A percentile compares a stretch with the other conserved stretches of the same genome.
Evolutionary conservation across 2,888 invertebrate species (phyloP).

Genomic region (Resseliella maxima): DNA sequence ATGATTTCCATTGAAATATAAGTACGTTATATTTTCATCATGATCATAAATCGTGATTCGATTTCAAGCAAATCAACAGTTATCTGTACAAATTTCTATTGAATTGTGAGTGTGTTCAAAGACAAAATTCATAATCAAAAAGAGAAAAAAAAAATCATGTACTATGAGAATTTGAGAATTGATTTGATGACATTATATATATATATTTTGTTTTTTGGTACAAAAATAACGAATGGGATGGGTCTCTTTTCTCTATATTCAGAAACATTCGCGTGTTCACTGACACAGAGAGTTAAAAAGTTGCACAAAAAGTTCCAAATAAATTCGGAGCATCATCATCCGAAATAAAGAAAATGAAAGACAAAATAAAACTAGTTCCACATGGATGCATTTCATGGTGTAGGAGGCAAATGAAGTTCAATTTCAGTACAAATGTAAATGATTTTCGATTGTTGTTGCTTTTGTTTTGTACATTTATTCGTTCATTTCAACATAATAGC

Average conservation of each 20-base stretch:
- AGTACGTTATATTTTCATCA: not conserved
- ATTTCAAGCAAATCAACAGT: slow-evolving; percentile 49
- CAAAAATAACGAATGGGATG: slow-evolving; percentile 11
- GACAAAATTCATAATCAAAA: not conserved
- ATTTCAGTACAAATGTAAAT: slow-evolving; percentile 18
- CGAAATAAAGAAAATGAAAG: slow-evolving; percentile 45
- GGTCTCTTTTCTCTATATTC: not conserved
- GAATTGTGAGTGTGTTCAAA: not conserved
- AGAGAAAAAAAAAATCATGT: not conserved
- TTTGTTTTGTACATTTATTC: not conserved
- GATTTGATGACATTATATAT: slow-evolving; percentile 27
- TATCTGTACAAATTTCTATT: not conserved
- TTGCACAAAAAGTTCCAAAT: not conserved
- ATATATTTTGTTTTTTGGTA: not conserved
- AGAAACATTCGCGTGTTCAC: not conserved
- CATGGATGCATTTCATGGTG: slow-evolving; percentile 34
- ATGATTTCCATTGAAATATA: not conserved
- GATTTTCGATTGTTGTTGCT: not conserved
- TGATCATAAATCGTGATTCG: slow-evolving; percentile 44
- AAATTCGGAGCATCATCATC: slow-evolving; percentile 22
- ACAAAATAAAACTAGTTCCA: slow-evolving; percentile 36
- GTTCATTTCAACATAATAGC: not conserved
- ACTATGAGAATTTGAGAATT: not conserved
- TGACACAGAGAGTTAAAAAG: not conserved
- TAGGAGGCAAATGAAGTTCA: slow-evolving; percentile 39